Conservation (phyloP, 2,888 invertebrate genomes). For the Eupithecia insigniata region DNA sequence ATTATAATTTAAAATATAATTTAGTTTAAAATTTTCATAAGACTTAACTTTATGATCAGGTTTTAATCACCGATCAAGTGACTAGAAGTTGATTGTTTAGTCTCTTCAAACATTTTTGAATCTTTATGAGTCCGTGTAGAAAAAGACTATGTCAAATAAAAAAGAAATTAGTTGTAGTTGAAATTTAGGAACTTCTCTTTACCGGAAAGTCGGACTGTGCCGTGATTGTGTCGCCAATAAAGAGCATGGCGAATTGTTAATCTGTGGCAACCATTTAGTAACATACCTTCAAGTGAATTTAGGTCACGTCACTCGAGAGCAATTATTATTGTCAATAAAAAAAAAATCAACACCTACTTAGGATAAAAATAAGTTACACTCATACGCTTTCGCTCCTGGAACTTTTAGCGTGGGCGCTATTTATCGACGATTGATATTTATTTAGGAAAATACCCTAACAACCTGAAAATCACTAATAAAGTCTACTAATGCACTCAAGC, state of each 20-base stretch:
- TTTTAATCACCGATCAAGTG: too few species aligned
- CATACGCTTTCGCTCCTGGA: not conserved
- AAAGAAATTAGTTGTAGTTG: not conserved
- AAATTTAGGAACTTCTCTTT: not conserved
- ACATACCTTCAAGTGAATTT: not conserved
- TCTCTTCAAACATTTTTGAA: not conserved
- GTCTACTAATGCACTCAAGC: conserved; percentile 20
- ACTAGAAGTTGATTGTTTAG: too few species aligned
- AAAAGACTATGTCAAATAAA: not conserved
- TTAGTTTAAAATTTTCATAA: too few species aligned
- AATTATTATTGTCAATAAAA: not conserved
- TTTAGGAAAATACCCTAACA: not conserved
- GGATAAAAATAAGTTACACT: not conserved
- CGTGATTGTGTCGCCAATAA: not conserved
- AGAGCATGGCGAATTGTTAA: not conserved
- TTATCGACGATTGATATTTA: not conserved
- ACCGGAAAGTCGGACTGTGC: not conserved
- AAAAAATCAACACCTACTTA: too few species aligned
- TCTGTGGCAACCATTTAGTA: not conserved
- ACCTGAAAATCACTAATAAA: conserved; percentile 8
- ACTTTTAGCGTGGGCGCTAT: not conserved
- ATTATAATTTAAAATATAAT: too few species aligned
- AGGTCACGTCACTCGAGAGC: not conserved
- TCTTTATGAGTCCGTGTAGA: not conserved
- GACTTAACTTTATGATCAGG: too few species aligned